Evolutionary conservation across 1,140 invertebrate genomes (phyloP), one percentile per base, ranked within the genome.

Genomic region (Caenorhabditis remanei): DNA sequence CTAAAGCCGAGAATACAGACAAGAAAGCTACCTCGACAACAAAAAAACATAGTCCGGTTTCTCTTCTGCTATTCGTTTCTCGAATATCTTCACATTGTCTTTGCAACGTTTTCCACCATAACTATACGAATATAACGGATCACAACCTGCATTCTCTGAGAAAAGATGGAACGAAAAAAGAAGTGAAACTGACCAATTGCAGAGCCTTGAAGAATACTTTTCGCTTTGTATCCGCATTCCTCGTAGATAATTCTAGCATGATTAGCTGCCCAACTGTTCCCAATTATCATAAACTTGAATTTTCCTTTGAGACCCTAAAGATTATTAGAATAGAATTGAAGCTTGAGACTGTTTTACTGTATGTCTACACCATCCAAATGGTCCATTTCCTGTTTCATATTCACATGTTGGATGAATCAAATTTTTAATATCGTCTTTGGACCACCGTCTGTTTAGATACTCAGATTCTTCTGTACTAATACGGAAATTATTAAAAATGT

Each of bases 201-300:
- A 58, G 56, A 58, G 8, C 16, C 56, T 21, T 58, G 56, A 5
- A 58, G 16, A 21, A 58, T 19, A n/a, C 21, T 58, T 19, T 19
- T 58, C 19, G 56, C 56, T n/a, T n/a, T 19, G 21, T 58, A 21
- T n/a, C 19, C 56, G 8, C 56, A 58, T 58, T 58, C 56, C 21
- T 58, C 19, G n/a, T 58, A 58, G 56, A 58, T n/a, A 21, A 58
- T 19, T 4, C 19, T 21, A 21, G 19, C 56, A n/a, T 58, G 56
- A 21, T 19, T 58, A 2, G 56, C 56, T n/a, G 56, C 56, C 16
- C 21, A 58, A n/a, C 56, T 58, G 56, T 58, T 58, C 8, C 56
- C 56, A 19, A 58, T n/a, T 58, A 58, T 58, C 56, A 58, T 58
- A 19, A 58, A 16, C 21, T 58, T 58, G 56, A n/a, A 58, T 58